These are phyloP conservation scores for Apotomis turbidana DNA, from an alignment of 2,888 invertebrate species.

Conservation along the genomic window DNA sequence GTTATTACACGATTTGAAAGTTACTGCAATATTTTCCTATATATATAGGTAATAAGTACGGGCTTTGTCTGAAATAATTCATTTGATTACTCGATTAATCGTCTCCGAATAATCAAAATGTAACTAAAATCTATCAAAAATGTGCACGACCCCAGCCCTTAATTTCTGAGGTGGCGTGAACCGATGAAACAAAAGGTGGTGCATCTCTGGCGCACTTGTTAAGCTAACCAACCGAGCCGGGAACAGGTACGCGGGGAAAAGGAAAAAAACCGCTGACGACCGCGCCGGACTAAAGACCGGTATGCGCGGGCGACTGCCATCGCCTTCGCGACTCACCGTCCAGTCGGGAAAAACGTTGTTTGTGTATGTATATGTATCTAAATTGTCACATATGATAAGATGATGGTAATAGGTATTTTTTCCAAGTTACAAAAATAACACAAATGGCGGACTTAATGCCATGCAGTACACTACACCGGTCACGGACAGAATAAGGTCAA, in stretches of 20 bases:
- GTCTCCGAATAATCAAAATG: no score
- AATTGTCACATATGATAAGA: no score
- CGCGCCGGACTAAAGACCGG: slow-evolving; percentile 53
- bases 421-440: no score
- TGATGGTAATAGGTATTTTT: no score
- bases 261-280: slow-evolving; percentile 69
- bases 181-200: slow-evolving; percentile 55
- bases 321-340: background rate
- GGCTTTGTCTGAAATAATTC: background rate
- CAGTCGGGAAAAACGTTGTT: slow-evolving; percentile 37
- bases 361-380: slow-evolving; percentile 32
- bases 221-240: slow-evolving; percentile 70
- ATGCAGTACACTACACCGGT: no score
- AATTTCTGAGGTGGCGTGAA: slow-evolving; percentile 17
- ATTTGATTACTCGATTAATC: slow-evolving; percentile 6
- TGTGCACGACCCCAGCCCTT: slow-evolving; percentile 13
- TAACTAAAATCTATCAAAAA: slow-evolving; percentile 5
- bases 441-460: no score
- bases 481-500: no score
- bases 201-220: slow-evolving; percentile 78
- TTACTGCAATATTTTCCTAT: no score
- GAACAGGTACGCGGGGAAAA: slow-evolving; percentile 80
- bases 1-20: no score
- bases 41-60: no score
- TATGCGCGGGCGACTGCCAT: slow-evolving; percentile 48